These are phyloP conservation scores for Corythornis vintsioides DNA, from an alignment of 2,113 vertebrate genomes.

Conservation along the genomic window DNA sequence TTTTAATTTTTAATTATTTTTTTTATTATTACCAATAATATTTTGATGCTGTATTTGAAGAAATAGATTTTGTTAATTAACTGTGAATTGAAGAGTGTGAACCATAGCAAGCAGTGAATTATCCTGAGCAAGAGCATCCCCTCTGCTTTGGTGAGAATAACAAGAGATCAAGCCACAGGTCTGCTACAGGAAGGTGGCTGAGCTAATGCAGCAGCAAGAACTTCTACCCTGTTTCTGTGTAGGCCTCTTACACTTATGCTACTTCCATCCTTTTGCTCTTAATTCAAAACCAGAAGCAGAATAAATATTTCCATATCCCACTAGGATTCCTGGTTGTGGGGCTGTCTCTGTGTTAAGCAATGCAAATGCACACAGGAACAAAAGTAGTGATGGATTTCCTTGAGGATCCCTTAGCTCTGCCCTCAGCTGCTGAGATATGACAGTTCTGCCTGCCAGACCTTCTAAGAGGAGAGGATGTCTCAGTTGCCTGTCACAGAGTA, in stretches of 20 bases:
- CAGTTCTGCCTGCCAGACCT: background rate
- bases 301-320: background rate
- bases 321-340: background rate
- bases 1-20: background rate
- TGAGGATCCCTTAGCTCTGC: background rate
- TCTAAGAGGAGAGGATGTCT: background rate
- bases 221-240: background rate
- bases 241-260: background rate
- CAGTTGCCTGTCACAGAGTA: background rate
- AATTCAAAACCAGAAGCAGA: background rate
- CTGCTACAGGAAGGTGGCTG: background rate
- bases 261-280: background rate
- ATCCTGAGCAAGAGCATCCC: background rate
- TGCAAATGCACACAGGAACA: background rate
- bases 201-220: background rate
- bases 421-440: background rate
- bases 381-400: background rate
- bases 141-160: background rate
- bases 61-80: constrained; percentile 1
- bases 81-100: background rate
- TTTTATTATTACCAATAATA: background rate
- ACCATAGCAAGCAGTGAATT: background rate
- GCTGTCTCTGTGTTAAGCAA: background rate
- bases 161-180: background rate
- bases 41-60: background rate